A percentile compares a stretch with the other conserved stretches of the same genome.
These are phyloP conservation scores for Agrilus planipennis DNA, from an alignment of 1,140 invertebrate genomes.

Conservation along the genomic window DNA sequence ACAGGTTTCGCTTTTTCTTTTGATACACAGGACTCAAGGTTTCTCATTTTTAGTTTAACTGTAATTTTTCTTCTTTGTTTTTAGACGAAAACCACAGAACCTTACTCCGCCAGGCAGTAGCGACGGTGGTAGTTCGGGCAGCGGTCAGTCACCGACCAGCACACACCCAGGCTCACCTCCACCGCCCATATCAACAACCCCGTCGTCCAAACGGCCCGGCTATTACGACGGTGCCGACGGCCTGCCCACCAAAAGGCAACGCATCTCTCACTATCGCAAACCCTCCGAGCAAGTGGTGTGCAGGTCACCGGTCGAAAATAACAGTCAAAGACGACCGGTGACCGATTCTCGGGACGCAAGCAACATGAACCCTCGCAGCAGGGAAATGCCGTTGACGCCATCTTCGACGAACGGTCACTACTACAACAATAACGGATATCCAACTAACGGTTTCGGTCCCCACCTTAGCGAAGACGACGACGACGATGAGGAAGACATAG, in stretches of 20 bases:
- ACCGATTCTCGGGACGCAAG: constrained; percentile 32
- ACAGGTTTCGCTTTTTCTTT: background rate
- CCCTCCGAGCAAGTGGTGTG: constrained; percentile 27
- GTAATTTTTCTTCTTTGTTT: constrained; percentile 13
- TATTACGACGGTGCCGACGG: constrained; percentile 48
- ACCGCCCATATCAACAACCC: constrained; percentile 37
- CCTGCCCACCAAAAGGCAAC: constrained; percentile 60
- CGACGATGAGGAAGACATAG: constrained; percentile 29
- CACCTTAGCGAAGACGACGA: constrained; percentile 22
- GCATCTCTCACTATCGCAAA: constrained; percentile 68
- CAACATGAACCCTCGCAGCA: constrained; percentile 33
- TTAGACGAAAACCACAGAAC: constrained; percentile 74
- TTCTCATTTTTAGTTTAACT: constrained; percentile 4
- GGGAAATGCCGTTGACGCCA: constrained; percentile 32
- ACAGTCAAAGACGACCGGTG: constrained; percentile 26
- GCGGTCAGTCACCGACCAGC: constrained; percentile 56
- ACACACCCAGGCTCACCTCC: constrained; percentile 54
- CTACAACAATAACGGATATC: constrained; percentile 13
- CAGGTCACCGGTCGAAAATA: constrained; percentile 24
- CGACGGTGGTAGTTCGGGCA: constrained; percentile 58
- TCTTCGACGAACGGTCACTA: constrained; percentile 28
- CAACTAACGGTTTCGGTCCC: constrained; percentile 14
- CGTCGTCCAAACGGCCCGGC: constrained; percentile 38
- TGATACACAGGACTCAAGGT: background rate
- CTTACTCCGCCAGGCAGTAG: constrained; percentile 75